Evolutionary conservation across 2,888 invertebrate species (phyloP), one percentile per base, ranked within the genome.

Genomic region (Furcula furcula): DNA sequence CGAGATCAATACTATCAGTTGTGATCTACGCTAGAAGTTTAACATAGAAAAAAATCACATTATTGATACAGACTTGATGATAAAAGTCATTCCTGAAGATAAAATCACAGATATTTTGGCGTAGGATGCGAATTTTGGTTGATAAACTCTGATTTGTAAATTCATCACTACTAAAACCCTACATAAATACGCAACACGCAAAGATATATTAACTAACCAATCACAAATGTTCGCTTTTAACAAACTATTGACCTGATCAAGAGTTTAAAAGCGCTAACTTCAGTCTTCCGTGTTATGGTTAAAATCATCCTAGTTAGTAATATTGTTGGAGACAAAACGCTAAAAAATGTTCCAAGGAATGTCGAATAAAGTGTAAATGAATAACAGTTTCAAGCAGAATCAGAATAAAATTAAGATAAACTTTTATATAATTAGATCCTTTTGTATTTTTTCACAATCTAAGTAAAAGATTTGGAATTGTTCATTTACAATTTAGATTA

Each of bases 161-260:
- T n/a, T n/a, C n/a, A n/a, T n/a, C n/a, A n/a, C n/a, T n/a, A n/a
- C n/a, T n/a, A n/a, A n/a, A n/a, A n/a, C n/a, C n/a, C n/a, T n/a
- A n/a, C n/a, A n/a, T n/a, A 31, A 33, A 35, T 37, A 33, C 31
- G 13, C 28, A 32, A 30, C 21, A 44, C 41, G 31, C 35, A 28
- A 40, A 33, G 39, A 48, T 38, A 31, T 34, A 45, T 54, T 34
- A 38, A 46, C 38, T 46, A 57, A 50, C 52, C 56, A 56, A 64
- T 58, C 50, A 65, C 40, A 61, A 36, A 7, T 20, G 9, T 29
- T 53, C 69, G 72, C 82, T 82, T 83, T 65, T 55, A 52, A 55
- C 50, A 55, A 66, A 68, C 73, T 81, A 79, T 86, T 87, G 80
- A 86, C 76, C 4, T 57, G 9, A 77, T 85, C 82, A 88, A 87